Base-by-base conservation (phyloP, 2,113 vertebrate species). In the Strix aluco region DNA sequence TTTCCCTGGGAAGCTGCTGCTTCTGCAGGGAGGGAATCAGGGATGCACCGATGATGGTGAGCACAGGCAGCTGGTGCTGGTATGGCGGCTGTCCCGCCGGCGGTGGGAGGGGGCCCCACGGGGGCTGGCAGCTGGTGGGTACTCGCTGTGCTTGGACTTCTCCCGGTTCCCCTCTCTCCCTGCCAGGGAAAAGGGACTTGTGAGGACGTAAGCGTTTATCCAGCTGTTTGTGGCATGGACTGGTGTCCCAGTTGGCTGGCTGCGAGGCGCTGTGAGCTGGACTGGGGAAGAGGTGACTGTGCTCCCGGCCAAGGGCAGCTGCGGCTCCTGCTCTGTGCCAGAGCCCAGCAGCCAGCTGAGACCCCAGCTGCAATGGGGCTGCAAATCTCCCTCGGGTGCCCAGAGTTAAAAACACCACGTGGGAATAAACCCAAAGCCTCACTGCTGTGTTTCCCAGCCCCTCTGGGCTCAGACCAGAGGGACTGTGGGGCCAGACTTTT, bases 231-330 rank as follows among this genome's bases (percentile, higher is more conserved):
- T 81, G 90, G 86, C 0, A 1, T 49, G 88, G 55, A 81, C 90
- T 62, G 84, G 58, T 95, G 92, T 94, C 92, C 84, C 63, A 92
- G 84, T 73, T 88, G 89, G 91, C 89, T 57, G 92, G 74, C 23
- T 36, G 66, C 7, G 72, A 71, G 54, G 84, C 2, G 2, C 66
- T 90, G 86, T 0, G 6, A 44, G 87, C 81, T 0, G 62, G 52
- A 77, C 87, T 90, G 74, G 93, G 96, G 93, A 57, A 94, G 92
- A 96, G 94, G 94, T 95, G 87, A 86, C 54, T 2, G 22, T 80
- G 81, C 63, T 93, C 46, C 46, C 0, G 3, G 92, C 88, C 90
- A 83, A 77, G 62, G 74, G 57, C 1, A 12, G 49, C 90, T 52
- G 81, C 14, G 1, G 83, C 73, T 92, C 47, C 54, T 42, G 80